Evolutionary conservation across 2,888 invertebrate genomes (phyloP).

Genomic region (Dascillus cervinus): DNA sequence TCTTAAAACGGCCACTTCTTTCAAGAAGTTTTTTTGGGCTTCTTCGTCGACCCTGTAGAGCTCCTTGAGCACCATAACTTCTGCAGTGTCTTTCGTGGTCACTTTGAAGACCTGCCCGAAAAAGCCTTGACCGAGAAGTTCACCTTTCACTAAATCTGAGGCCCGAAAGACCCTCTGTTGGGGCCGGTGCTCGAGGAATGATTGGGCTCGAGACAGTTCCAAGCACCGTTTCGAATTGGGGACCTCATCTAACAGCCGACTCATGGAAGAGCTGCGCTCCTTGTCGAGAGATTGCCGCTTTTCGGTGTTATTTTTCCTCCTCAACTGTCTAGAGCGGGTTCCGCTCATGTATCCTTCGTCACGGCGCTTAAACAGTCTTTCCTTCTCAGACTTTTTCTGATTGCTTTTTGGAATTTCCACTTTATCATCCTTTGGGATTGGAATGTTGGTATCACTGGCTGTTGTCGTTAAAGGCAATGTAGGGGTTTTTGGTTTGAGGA

Average conservation of each 20-base stretch:
- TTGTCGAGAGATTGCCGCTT: constrained; percentile 49
- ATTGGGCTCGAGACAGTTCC: constrained; percentile 78
- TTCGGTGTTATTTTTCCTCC: constrained; percentile 44
- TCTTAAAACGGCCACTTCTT: constrained; percentile 86
- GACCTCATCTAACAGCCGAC: constrained; percentile 65
- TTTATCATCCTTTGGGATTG: constrained; percentile 24
- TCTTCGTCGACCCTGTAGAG: constrained; percentile 86
- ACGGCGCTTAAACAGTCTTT: constrained; percentile 47
- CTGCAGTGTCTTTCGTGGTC: constrained; percentile 81
- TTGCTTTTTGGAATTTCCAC: constrained; percentile 12
- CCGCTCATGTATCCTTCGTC: constrained; percentile 56
- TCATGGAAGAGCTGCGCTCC: constrained; percentile 80
- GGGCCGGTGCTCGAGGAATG: constrained; percentile 65
- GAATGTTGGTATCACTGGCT: constrained; percentile 40
- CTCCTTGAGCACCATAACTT: constrained; percentile 94
- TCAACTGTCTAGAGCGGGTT: constrained; percentile 54
- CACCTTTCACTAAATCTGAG: constrained; percentile 82
- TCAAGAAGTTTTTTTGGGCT: constrained; percentile 88
- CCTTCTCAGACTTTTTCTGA: constrained; percentile 37
- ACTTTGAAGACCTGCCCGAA: constrained; percentile 91
- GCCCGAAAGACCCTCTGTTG: constrained; percentile 79
- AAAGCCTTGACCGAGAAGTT: constrained; percentile 86
- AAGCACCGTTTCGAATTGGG: constrained; percentile 37
- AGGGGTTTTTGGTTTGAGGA: constrained; percentile 18
- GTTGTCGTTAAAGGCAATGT: constrained; percentile 40